Evolutionary conservation across 2,113 vertebrate genomes (phyloP), one percentile per base, ranked within the genome.

Genomic region (Vanacampus margaritifer): DNA sequence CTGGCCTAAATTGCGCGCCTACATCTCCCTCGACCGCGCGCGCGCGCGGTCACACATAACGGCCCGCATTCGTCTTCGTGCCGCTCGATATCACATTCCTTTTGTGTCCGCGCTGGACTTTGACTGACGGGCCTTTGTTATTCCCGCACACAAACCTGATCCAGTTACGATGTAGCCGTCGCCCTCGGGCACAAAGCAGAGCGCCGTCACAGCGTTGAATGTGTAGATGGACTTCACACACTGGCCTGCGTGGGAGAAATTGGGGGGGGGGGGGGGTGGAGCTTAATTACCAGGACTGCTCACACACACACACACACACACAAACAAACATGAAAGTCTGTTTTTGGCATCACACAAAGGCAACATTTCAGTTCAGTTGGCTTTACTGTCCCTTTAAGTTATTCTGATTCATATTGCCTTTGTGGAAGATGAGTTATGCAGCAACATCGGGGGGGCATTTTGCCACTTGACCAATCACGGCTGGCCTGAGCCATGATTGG

Each of bases 211-310:
- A 1, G 87, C 74, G 12, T 90, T 93, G 81, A 91, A 93, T 0
- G 92, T 93, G 88, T 93, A 93, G 83, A 93, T 74, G 43, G 91
- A 92, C 73, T 91, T 92, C 54, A 93, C 82, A 79, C 91, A 93
- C 74, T 89, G 89, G 62, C 91, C 92, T 93, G 79, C 21, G 75
- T 82, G 16, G 36, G 37, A 43, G 58, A 12, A 13, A 51, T 2
- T 8, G 4, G 50, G 3, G 21, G 48, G 21, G 7, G 16, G n/a
- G 21, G 8, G n/a, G 11, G n/a, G 51, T 11, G 56, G 71, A 10
- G 77, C 84, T 82, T 79, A 74, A 79, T 67, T 78, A 71, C 74
- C 75, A 67, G 61, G 39, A 65, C 35, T 63, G 37, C 50, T 65
- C 68, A 68, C 39, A 72, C 56, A 64, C 50, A 61, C 1, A 45